phyloP scores from a whole-genome alignment of 2,797 vertebrate genomes.

The Tragopan temminckii region DNA sequence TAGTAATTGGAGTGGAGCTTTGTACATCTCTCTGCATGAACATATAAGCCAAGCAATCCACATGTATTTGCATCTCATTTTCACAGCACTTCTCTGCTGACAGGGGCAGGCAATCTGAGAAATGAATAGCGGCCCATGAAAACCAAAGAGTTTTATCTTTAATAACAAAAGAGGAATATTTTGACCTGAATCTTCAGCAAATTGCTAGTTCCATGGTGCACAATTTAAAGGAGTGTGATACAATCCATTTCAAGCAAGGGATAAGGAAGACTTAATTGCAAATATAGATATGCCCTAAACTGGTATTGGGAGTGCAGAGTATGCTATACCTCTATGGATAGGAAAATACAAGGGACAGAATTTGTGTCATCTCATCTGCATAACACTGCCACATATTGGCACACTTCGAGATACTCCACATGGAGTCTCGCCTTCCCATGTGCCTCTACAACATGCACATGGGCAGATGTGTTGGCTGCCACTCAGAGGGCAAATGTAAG shows the following conservation, averaged over 20 bases:
- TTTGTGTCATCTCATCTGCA: not conserved
- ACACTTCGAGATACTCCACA: accelerated
- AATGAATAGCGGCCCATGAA: not conserved
- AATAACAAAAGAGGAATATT: not conserved
- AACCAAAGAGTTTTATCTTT: not conserved
- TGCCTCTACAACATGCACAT: accelerated
- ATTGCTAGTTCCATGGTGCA: accelerated
- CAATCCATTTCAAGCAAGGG: not conserved
- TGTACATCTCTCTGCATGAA: accelerated
- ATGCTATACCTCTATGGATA: not conserved
- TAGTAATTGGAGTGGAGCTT: not conserved
- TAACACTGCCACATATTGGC: not conserved
- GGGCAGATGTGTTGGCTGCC: not conserved
- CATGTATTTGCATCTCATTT: accelerated
- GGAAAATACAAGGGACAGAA: not conserved
- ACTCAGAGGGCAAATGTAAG: not conserved
- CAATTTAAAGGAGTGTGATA: accelerated
- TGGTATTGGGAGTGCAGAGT: not conserved
- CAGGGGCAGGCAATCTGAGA: not conserved
- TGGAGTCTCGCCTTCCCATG: accelerated
- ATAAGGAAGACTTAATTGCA: not conserved
- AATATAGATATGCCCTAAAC: not conserved
- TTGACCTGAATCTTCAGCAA: not conserved
- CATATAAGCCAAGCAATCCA: accelerated
- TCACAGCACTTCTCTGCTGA: not conserved